Base-by-base conservation (phyloP, 1,140 invertebrate species). In the Achatina immaculata region DNA sequence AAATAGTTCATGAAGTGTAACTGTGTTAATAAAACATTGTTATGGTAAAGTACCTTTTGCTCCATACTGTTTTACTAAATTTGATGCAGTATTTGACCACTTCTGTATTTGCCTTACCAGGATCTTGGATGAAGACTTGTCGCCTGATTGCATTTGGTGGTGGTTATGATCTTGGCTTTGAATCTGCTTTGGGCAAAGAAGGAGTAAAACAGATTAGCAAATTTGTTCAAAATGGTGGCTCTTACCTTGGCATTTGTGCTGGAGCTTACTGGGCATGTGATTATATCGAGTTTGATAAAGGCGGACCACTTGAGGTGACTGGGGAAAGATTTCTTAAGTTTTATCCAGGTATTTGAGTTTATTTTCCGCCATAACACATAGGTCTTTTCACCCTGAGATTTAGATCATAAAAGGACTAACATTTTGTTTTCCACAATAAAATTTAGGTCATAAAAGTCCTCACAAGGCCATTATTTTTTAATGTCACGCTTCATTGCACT, bases 261-360 rank as follows among this genome's bases (percentile, higher is more conserved):
- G 90, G 90, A 19, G 89, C 83, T 7, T 91, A 91, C 78, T 90
- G 90, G 78, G 90, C 82, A 24, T 89, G 88, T 85, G 85, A 86
- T 43, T 72, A 78, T 45, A 90, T 91, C 65, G 87, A 90, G 72
- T 91, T 91, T 88, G 90, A 91, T 75, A 89, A 88, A 78, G 78
- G 77, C 38, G 90, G 89, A 38, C 87, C 85, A 34, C 66, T 90
- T 36, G 87, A 91, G 75, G 89, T 91, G 0, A 84, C 83, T 81
- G 90, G 89, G 58, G 82, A 86, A 69, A 83, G 90, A 76, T 69
- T 83, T 45, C 83, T 91, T 0, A 86, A 85, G 48, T 91, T 91
- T 83, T 91, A 86, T 77, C 86, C 88, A 86, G 88, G 89, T 90
- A 83, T 78, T 69, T 66, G 31, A n/a, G n/a, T n/a, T n/a, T n/a